Evolutionary conservation across 2,797 vertebrate species (phyloP), one percentile per base, ranked within the genome.

Genomic region (Hypotaenidia okinawae): DNA sequence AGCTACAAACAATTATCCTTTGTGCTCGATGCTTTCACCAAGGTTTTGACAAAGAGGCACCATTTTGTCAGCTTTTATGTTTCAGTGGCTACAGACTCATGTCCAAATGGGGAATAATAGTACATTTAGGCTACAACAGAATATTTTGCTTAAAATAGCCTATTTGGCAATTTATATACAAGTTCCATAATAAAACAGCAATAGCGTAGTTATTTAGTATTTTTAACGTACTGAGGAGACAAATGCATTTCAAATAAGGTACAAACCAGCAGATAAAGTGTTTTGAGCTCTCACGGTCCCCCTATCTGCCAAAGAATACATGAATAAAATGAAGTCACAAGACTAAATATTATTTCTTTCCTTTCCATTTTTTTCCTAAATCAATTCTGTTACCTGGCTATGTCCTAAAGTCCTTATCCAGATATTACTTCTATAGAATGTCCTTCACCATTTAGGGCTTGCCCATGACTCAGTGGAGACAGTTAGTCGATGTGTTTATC

Each of bases 141-240:
- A 77, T 90, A 90, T 94, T 95, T 90, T 95, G 87, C 92, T 96
- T 92, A 93, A 96, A 96, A 95, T 97, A 95, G 55, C 32, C 58
- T 41, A n/a, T 89, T 77, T 95, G 92, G 90, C 94, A 94, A 78
- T 11, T 16, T 45, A 62, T 9, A 85, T 5, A 10, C 68, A 80
- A 72, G 84, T 94, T 95, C 92, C 84, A 75, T 87, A 95, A 95
- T 68, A 85, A 94, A 91, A 57, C 75, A 91, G 62, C 64, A 85
- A 35, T 62, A 80, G 39, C 16, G 2, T 21, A 68, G 87, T 83
- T 89, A 86, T 94, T 95, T 90, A 69, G 94, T 82, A 62, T 80
- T 92, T 93, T 91, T 95, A 74, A 89, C 87, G 54, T 90, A 64
- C 49, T 41, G 66, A 83, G 82, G 87, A 92, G 78, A 93, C 78